Evolutionary conservation across 2,888 invertebrate genomes (phyloP), one percentile per base, ranked within the genome.

Genomic region (Melikaiella ostensackeni): DNA sequence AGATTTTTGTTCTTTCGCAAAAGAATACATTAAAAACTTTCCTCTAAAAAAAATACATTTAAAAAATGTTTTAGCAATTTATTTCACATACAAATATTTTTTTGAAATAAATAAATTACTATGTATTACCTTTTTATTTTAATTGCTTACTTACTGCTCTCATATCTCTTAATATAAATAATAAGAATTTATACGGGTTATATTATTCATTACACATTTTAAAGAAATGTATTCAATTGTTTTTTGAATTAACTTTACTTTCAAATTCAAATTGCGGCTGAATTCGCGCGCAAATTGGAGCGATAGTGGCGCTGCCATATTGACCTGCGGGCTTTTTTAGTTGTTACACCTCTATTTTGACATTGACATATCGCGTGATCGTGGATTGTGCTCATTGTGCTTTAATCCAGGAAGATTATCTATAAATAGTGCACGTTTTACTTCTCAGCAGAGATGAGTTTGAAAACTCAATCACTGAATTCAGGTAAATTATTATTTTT

Each of bases 281-380:
- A 57, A 57, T 13, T 9, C 57, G 57, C 24, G 57, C 57, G 24
- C 13, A 57, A 24, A 24, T 57, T 5, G 8, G 5, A 13, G 57
- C 57, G 57, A 24, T 0, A 13, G 24, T 57, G 13, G 57, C 57
- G 57, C 24, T 2, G 3, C 0, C 24, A 13, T 9, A 8, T 50
- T 24, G 24, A 50, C 9, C 16, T 50, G 50, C n/a, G 50, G 50
- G n/a, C 4, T n/a, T 50, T 19, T 21, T 50, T n/a, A n/a, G n/a
- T n/a, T n/a, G n/a, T 50, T n/a, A 21, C n/a, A 50, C 16, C 7
- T 16, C n/a, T 0, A 13, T 57, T 24, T 24, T 57, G 57, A 57
- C 57, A 24, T 50, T 61, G 61, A 33, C 62, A 63, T n/a, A 63
- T 63, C 62, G 62, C 35, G 62, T 63, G 62, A 63, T 61, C 30